Base-by-base conservation (phyloP, 2,888 invertebrate species). In the Vanessa cardui region DNA sequence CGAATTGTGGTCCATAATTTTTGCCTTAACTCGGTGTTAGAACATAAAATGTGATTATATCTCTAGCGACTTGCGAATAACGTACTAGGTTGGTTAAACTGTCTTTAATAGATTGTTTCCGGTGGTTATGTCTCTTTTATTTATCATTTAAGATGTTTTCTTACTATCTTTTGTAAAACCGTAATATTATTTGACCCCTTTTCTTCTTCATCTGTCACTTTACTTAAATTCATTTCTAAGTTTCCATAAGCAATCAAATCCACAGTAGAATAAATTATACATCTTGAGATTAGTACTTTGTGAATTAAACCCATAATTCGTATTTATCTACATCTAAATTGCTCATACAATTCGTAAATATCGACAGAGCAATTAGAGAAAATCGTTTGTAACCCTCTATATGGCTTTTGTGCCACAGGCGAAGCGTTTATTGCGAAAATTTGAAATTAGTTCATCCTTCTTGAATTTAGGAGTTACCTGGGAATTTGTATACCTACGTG, bases 41-140 rank as follows among this genome's bases (percentile, higher is more conserved):
- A 86, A 87, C 88, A 90, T 92, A 92, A 92, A 92, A 85, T 81
- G 86, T 82, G 92, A 92, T 92, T 84, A 88, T 90, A 92, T 92
- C 92, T 88, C 74, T 78, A 88, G 86, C 81, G 84, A 86, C 87
- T 88, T 81, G 89, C 83, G 88, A 89, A 90, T 89, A 83, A 85
- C 82, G 80, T 82, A 83, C 81, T 84, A 83, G 83, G 82, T 85
- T 82, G 81, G 84, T 86, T 84, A 90, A 89, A 87, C 84, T 84
- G 82, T 78, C 76, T 73, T 81, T 90, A 84, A 85, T 84, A 87
- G 88, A 91, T 89, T 91, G 84, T 89, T 88, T 85, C 82, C 79
- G 76, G 85, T 83, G 84, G 81, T 83, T 83, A 84, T 84, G 86
- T 81, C 83, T 80, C 74, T 82, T 85, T 86, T 85, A 83, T 86